phyloP scores from a whole-genome alignment of 2,888 invertebrate genomes.

The Hirtodrosophila alboralis region DNA sequence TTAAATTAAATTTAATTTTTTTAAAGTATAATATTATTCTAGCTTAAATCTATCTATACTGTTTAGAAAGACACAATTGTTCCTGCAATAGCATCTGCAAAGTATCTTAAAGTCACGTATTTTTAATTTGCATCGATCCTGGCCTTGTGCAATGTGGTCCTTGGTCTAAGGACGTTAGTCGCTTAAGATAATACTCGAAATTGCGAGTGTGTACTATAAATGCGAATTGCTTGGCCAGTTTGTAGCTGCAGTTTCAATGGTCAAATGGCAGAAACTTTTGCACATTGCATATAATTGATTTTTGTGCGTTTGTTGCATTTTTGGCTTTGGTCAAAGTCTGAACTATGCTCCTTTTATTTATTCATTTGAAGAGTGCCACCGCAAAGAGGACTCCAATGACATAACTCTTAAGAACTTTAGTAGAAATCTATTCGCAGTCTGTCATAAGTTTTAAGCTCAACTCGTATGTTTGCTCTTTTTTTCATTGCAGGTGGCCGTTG shows the following conservation, averaged over 20 bases:
- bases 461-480: slow-evolving; percentile 14
- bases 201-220: slow-evolving; percentile 32
- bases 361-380: slow-evolving; percentile 30
- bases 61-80: too few relatives aligned
- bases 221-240: slow-evolving; percentile 36
- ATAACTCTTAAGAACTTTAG: slow-evolving; percentile 8
- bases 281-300: slow-evolving; percentile 52
- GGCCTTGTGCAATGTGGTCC: not conserved
- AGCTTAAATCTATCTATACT: too few relatives aligned
- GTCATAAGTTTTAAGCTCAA: slow-evolving; percentile 12
- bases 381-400: slow-evolving; percentile 14
- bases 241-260: slow-evolving; percentile 16
- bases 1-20: too few relatives aligned
- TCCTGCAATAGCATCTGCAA: too few relatives aligned
- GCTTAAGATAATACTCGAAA: slow-evolving; percentile 16
- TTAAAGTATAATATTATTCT: too few relatives aligned
- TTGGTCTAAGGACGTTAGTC: slow-evolving; percentile 5
- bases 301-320: slow-evolving; percentile 28
- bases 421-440: slow-evolving; percentile 15
- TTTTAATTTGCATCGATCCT: slow-evolving; percentile 3
- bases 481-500: slow-evolving; percentile 80
- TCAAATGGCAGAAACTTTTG: slow-evolving; percentile 37
- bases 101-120: too few relatives aligned
- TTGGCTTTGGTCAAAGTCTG: slow-evolving; percentile 11
- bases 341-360: slow-evolving; percentile 15